Base-by-base conservation (phyloP, 2,888 invertebrate species). In the Orthosia cruda region DNA sequence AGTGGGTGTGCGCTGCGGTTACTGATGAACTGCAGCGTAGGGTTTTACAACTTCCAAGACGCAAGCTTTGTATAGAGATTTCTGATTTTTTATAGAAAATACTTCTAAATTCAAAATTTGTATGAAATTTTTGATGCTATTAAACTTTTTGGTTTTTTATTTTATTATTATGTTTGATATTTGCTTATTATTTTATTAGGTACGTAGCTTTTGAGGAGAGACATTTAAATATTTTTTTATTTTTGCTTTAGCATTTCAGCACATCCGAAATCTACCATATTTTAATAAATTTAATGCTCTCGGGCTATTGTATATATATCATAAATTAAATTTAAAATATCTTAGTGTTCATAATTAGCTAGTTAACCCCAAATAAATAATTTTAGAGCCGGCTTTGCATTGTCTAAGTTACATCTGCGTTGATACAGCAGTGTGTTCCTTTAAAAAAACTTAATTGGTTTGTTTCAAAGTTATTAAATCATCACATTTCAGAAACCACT, bases 21-120 rank as follows among this genome's bases (percentile, higher is more conserved):
- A 47, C 49, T 54, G 32, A 71, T 69, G 1, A 20, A 26, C n/a
- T 71, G 59, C 0, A 0, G 20, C 18, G 7, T 54, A 32, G 15
- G 23, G 66, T 45, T 55, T 62, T 54, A 54, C 4, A 57, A 20
- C 54, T 40, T 58, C 4, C 18, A 20, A 67, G 55, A 55, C 13
- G 16, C 3, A 32, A 18, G 57, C 3, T 12, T 4, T 26, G 5
- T 45, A 15, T 26, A 9, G 13, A 32, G 13, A 12, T 45, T 45
- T 32, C 40, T 16, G 9, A 4, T 15, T 20, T 62, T 59, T 18
- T 49, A 16, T 7, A 52, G 13, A 4, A 26, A 40, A 58, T 47
- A 20, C 3, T 13, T 1, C 5, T 13, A 4, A 45, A 3, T 47
- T 3, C 4, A 4, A 0, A 1, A 20, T 18, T 26, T 9, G 0